A percentile compares a stretch with the other conserved stretches of the same genome.
Evolutionary conservation across 2,113 vertebrate genomes (phyloP).

Genomic region (Rutilus rutilus): DNA sequence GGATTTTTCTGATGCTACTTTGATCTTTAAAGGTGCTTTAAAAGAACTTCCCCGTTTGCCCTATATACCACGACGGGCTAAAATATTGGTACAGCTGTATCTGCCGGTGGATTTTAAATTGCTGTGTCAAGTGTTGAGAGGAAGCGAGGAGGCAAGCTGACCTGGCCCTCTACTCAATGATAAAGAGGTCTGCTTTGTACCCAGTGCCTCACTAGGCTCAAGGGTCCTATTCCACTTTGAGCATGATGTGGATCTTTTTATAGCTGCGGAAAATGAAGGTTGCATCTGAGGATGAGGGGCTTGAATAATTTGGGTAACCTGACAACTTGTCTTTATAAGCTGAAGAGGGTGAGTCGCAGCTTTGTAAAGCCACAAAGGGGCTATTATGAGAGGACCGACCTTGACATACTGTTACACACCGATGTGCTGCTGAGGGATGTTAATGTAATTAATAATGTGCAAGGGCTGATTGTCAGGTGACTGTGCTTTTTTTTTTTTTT

Average conservation of each 20-base stretch:
- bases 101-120: slow-evolving; percentile 25
- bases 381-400: slow-evolving; percentile 50
- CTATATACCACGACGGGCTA: slow-evolving; percentile 7
- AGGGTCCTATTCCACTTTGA: slow-evolving; percentile 54
- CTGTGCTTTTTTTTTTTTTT: background rate
- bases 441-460: slow-evolving; percentile 42
- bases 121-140: slow-evolving; percentile 31
- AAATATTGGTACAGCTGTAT: slow-evolving; percentile 6
- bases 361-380: slow-evolving; percentile 21
- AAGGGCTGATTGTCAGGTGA: slow-evolving; percentile 46
- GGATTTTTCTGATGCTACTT: background rate
- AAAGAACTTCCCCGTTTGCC: background rate
- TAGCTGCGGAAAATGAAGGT: slow-evolving; percentile 30
- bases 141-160: slow-evolving; percentile 22
- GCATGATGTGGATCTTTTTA: slow-evolving; percentile 53
- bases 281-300: slow-evolving; percentile 26
- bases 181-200: slow-evolving; percentile 53
- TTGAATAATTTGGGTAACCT: slow-evolving; percentile 23
- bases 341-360: background rate
- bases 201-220: slow-evolving; percentile 41
- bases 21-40: slow-evolving; percentile 18
- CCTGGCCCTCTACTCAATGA: slow-evolving; percentile 44
- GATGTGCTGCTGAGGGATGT: slow-evolving; percentile 36
- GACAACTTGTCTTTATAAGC: slow-evolving; percentile 26
- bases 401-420: slow-evolving; percentile 43